These are phyloP conservation scores for Coptodon rendalli DNA, from an alignment of 2,113 vertebrate genomes.

Conservation along the genomic window DNA sequence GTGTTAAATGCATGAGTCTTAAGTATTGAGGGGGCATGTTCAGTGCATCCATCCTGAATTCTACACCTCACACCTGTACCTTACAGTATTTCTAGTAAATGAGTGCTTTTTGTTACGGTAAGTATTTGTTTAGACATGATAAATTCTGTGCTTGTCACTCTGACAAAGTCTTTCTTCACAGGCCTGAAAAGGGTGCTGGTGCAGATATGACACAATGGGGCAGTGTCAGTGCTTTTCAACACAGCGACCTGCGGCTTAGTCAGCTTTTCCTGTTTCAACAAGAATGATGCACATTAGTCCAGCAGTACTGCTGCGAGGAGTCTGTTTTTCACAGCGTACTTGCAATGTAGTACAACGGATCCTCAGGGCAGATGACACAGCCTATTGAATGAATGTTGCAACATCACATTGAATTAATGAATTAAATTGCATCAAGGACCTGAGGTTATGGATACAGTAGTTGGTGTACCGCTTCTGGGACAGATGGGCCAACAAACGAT, in stretches of 20 bases:
- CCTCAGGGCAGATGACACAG: neutral
- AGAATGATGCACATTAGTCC: neutral
- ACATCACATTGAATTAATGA: neutral
- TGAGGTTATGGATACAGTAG: neutral
- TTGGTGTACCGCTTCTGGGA: neutral
- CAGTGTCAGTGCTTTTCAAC: neutral
- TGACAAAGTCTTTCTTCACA: neutral
- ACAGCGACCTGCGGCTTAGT: neutral
- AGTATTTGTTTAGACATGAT: neutral
- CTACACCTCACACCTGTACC: neutral
- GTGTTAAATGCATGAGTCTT: neutral
- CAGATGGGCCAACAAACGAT: neutral
- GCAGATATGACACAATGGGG: neutral
- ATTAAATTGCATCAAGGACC: neutral
- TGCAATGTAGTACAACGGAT: neutral
- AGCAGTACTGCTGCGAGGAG: neutral
- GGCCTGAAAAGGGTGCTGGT: neutral
- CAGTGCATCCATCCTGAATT: neutral
- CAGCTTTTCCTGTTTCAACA: neutral
- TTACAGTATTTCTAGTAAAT: neutral
- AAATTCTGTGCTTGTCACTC: neutral
- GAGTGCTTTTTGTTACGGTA: neutral
- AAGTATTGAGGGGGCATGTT: neutral
- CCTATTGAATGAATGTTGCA: neutral
- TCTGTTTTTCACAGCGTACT: neutral